These are phyloP conservation scores for Xyliphius kryptos DNA, from an alignment of 2,113 vertebrate genomes.

Conservation along the genomic window DNA sequence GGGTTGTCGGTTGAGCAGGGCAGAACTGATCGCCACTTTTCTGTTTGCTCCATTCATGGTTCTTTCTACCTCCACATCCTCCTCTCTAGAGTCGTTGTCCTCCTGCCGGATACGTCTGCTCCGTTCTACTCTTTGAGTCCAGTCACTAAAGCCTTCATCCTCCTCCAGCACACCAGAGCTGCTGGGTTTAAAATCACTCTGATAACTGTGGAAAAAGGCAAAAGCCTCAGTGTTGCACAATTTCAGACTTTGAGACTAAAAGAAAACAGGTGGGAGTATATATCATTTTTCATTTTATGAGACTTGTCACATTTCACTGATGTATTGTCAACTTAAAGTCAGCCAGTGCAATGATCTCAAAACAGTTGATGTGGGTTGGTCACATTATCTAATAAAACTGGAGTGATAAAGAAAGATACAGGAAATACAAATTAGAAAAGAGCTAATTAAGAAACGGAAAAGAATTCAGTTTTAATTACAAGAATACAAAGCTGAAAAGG, in stretches of 20 bases:
- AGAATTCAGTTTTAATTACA: no score
- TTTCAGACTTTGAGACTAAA: conserved; percentile 18
- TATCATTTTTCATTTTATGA: no score
- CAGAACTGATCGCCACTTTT: not conserved
- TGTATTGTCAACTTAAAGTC: no score
- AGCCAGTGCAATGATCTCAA: no score
- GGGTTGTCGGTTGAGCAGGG: conserved; percentile 4
- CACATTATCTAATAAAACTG: no score
- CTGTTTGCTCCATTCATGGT: conserved; percentile 31
- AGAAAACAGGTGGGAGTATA: conserved; percentile 15
- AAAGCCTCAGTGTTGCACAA: not conserved
- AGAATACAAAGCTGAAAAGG: no score
- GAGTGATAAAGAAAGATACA: no score
- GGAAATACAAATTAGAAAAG: no score
- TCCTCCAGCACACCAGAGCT: conserved; percentile 70
- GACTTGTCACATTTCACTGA: no score
- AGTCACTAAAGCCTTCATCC: conserved; percentile 91
- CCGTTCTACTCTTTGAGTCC: conserved; percentile 78
- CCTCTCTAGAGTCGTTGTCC: conserved; percentile 42
- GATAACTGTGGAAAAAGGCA: conserved; percentile 50
- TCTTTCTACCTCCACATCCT: conserved; percentile 36
- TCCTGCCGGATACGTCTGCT: conserved; percentile 55
- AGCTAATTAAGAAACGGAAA: no score
- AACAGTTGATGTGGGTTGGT: no score
- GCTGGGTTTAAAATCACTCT: conserved; percentile 57